Percentiles rank a stretch among this genome's conserved stretches.
phyloP scores from a whole-genome alignment of 2,888 invertebrate species.

The Luperina testacea region DNA sequence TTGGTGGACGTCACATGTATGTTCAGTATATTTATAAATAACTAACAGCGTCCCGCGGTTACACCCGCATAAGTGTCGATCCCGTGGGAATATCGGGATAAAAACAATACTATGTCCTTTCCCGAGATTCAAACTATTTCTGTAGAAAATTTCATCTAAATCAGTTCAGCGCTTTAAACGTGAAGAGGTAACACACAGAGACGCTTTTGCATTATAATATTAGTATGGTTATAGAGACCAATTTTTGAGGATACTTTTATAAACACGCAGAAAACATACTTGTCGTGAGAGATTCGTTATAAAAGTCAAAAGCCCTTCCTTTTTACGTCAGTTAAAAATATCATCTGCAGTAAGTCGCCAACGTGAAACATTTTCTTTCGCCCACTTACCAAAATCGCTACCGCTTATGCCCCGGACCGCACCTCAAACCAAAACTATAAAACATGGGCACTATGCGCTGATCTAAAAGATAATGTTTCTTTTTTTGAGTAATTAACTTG shows the following conservation, averaged over 20 bases:
- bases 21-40: background rate
- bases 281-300: background rate
- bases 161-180: no score
- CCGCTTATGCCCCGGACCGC: constrained; percentile 56
- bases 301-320: background rate
- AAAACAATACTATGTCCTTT: no score
- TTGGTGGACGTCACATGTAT: background rate
- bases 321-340: no score
- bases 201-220: no score
- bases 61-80: no score
- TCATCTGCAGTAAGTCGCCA: no score
- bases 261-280: background rate
- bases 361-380: background rate
- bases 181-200: no score
- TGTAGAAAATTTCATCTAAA: no score
- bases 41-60: background rate
- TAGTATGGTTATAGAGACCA: background rate
- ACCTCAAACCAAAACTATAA: constrained; percentile 67
- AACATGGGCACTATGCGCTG: constrained; percentile 72
- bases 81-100: no score
- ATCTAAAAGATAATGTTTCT: constrained; percentile 75
- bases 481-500: constrained; percentile 79
- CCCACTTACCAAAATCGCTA: constrained; percentile 57
- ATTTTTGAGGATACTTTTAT: background rate
- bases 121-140: no score